phyloP scores from a whole-genome alignment of 2,888 invertebrate species.

The Timandra comae region DNA sequence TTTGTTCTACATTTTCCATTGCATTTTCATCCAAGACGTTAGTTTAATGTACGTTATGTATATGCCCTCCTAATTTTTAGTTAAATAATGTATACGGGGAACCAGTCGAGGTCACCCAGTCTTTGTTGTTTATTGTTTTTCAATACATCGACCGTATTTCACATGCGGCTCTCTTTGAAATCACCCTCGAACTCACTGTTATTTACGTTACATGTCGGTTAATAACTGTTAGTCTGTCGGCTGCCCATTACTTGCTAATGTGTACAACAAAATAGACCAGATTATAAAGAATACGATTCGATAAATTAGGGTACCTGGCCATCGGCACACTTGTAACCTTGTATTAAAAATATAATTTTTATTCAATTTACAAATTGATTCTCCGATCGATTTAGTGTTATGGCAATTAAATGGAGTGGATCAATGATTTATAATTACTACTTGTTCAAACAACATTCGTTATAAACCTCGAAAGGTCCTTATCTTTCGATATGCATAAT shows the following conservation, averaged over 20 bases:
- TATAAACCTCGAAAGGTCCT: no score
- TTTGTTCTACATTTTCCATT: no score
- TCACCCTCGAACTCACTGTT: slow-evolving; percentile 50
- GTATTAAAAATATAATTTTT: slow-evolving; percentile 6
- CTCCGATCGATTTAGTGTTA: slow-evolving; percentile 1
- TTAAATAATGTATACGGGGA: slow-evolving; percentile 27
- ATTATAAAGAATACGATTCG: slow-evolving; percentile 25
- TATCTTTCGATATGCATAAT: slow-evolving; percentile 7
- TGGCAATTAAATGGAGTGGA: slow-evolving; percentile 3
- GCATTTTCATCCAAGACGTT: no score
- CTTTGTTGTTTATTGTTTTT: slow-evolving; percentile 52
- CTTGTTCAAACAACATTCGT: no score
- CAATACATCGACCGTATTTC: slow-evolving; percentile 49
- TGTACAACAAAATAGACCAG: slow-evolving; percentile 56
- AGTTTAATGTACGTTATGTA: no score
- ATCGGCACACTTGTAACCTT: slow-evolving; percentile 12
- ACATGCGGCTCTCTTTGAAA: slow-evolving; percentile 55
- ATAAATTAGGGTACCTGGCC: slow-evolving; percentile 14
- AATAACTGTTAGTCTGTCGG: slow-evolving; percentile 60
- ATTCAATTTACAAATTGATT: slow-evolving; percentile 1
- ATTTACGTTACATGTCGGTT: slow-evolving; percentile 56
- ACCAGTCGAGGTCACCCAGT: slow-evolving; percentile 40
- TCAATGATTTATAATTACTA: slow-evolving; percentile 2
- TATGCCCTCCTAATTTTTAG: slow-evolving; percentile 21
- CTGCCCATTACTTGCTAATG: slow-evolving; percentile 57